Percentiles rank a stretch among this genome's conserved stretches.
phyloP scores from a whole-genome alignment of 1,140 invertebrate species.

The Bombus waltoni region DNA sequence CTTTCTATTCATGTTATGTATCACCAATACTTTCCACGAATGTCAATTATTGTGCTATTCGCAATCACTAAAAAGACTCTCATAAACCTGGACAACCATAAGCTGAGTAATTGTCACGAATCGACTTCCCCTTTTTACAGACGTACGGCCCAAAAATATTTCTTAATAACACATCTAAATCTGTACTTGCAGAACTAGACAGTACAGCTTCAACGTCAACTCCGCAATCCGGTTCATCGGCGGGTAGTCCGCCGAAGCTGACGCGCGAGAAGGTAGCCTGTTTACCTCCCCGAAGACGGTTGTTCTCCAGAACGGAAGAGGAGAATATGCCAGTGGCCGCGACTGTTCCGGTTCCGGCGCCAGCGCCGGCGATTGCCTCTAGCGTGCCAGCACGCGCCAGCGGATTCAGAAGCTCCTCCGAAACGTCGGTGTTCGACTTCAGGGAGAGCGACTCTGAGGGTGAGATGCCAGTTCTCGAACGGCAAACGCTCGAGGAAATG shows the following conservation, averaged over 20 bases:
- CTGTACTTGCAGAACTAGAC: conserved; percentile 66
- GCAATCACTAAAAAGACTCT: no score
- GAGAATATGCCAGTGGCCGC: conserved; percentile 75
- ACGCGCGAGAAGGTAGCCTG: conserved; percentile 78
- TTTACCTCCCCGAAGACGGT: conserved; percentile 78
- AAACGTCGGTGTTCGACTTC: conserved; percentile 87
- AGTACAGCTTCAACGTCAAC: conserved; percentile 76
- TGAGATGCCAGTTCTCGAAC: conserved; percentile 84
- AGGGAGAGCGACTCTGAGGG: conserved; percentile 84
- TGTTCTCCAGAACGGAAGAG: conserved; percentile 83
- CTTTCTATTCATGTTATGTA: no score
- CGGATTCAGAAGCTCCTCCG: conserved; percentile 84
- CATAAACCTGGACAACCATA: no score
- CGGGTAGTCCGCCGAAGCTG: conserved; percentile 82
- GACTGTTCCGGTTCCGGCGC: conserved; percentile 64
- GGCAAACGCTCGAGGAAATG: conserved; percentile 84
- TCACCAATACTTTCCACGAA: no score
- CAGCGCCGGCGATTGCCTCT: conserved; percentile 60
- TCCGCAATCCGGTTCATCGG: conserved; percentile 76
- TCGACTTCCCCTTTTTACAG: no score
- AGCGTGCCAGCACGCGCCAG: conserved; percentile 78
- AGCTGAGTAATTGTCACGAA: no score
- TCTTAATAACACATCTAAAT: background rate
- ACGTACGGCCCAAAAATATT: background rate
- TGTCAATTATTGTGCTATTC: no score